phyloP scores from a whole-genome alignment of 2,888 invertebrate species.

The Diplolepis rosae region DNA sequence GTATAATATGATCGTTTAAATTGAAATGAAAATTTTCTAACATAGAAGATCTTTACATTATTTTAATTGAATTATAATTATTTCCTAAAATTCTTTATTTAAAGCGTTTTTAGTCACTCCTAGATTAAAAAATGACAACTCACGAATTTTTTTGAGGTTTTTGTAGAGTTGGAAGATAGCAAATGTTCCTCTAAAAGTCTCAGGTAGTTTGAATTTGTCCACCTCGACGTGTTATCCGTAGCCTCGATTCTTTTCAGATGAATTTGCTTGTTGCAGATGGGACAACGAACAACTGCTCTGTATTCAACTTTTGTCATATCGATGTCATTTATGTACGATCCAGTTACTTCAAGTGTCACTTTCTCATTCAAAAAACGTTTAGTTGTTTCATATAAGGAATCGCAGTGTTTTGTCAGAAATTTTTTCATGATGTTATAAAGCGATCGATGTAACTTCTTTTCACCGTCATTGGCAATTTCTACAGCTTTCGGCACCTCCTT shows the following conservation, averaged over 20 bases:
- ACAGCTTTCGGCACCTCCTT: background rate
- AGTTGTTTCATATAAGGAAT: background rate
- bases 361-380: background rate
- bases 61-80: no score
- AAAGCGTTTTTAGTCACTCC: no score
- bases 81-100: no score
- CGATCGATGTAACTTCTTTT: conserved; percentile 13
- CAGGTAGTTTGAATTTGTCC: background rate
- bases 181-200: background rate
- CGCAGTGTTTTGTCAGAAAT: background rate
- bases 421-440: background rate
- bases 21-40: no score
- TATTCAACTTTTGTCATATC: conserved; percentile 8
- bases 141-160: conserved; percentile 4
- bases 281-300: background rate
- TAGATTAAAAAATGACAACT: no score
- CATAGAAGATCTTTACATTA: no score
- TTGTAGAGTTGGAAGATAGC: background rate
- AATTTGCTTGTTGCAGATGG: background rate
- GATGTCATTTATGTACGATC: background rate
- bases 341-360: conserved; percentile 10
- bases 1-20: no score
- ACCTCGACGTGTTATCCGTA: conserved; percentile 2
- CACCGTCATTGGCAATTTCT: background rate
- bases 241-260: background rate